phyloP scores from a whole-genome alignment of 2,888 invertebrate genomes.

The Leucoma salicis region DNA sequence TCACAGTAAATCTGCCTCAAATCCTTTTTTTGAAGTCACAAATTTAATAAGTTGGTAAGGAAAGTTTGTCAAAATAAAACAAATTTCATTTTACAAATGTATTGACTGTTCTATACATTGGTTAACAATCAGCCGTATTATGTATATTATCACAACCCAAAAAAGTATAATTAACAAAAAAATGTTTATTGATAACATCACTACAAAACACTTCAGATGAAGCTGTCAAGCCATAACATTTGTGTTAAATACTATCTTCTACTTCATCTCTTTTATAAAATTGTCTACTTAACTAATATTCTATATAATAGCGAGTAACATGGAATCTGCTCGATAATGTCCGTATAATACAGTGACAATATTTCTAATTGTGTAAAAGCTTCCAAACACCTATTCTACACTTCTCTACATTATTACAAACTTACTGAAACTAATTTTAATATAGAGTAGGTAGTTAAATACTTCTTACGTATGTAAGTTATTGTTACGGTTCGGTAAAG shows the following conservation, averaged over 20 bases:
- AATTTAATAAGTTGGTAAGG: no score
- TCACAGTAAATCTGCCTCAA: no score
- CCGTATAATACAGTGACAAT: conserved; percentile 69
- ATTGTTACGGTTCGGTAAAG: conserved; percentile 73
- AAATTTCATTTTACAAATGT: conserved; percentile 33
- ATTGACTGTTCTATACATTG: conserved; percentile 54
- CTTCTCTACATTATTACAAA: conserved; percentile 49
- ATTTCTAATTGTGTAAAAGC: conserved; percentile 76
- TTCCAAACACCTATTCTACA: conserved; percentile 77
- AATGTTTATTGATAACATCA: conserved; percentile 17
- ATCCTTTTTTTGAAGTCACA: no score
- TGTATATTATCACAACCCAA: conserved; percentile 65
- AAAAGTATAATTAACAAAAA: conserved; percentile 36
- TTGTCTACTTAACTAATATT: conserved; percentile 60
- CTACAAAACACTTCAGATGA: conserved; percentile 41
- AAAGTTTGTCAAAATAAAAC: conserved; percentile 33
- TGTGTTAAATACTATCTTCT: conserved; percentile 38
- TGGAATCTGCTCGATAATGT: conserved; percentile 56
- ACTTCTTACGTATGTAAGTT: conserved; percentile 69
- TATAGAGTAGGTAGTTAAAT: conserved; percentile 32
- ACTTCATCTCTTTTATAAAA: conserved; percentile 59
- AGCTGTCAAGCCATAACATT: conserved; percentile 40
- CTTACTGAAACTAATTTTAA: conserved; percentile 46
- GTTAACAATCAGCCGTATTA: conserved; percentile 60
- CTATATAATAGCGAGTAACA: conserved; percentile 58